Evolutionary conservation across 30 jellyfish, hydroid and myxozoan genomes (phyloP), one percentile per base, ranked within the genome.

Genomic region (Hydractinia echinata): DNA sequence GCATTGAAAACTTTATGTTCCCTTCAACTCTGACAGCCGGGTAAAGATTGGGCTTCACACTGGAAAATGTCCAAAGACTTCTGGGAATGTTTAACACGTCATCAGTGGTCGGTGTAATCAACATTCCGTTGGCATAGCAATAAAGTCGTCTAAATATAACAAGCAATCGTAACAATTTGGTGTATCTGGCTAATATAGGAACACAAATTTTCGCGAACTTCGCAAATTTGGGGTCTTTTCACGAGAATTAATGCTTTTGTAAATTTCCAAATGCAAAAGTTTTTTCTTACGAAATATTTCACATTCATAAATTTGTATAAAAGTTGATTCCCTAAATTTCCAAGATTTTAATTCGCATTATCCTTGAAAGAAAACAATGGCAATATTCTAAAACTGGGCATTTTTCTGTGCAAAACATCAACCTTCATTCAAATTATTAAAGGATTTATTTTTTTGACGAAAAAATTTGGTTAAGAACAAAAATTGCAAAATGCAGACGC

Each of bases 101-200:
- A 13, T 64, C 74, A n/a, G 74, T 64, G 10, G 74, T n/a, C 74
- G 19, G 19, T 44, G 74, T 64, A 64, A 64, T 8, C 74, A 64
- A 13, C 51, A 44, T 64, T 7, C 74, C 74, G 39, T 64, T 64
- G 19, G 19, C 74, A 13, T 64, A 64, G 39, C 74, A 64, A 51
- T 64, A 64, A 13, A 64, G 39, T 2, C 74, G 19, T 51, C 74
- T 64, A 30, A 30, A 30, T 30, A n/a, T 13, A 64, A 64, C 19
- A 58, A 11, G 69, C 69, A 58, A 58, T 11, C 19, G 69, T 58
- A 16, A 58, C 19, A 58, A 58, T 1, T 11, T 58, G 15, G 69
- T 58, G 3, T 58, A 58, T 11, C 19, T 58, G 69, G 3, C 69
- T 11, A 11, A 11, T 58, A 11, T 3, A 58, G 69, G 69, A 58